Evolutionary conservation across 2,797 vertebrate species (phyloP).

Genomic region (Pyrocephalus nanus): DNA sequence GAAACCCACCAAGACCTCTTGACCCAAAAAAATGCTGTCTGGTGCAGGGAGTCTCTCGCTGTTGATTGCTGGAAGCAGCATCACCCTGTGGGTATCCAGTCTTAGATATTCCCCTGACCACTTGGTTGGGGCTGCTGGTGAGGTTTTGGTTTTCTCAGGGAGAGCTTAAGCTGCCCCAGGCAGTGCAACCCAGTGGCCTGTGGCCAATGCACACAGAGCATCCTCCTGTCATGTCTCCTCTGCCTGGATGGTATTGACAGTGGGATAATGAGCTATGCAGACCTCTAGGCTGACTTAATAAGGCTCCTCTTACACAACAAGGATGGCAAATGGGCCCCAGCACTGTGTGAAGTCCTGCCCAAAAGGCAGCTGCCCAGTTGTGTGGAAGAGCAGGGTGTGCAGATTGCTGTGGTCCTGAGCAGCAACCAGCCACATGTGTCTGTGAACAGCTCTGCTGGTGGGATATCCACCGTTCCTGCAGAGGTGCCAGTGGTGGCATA

Average conservation of each 20-base stretch:
- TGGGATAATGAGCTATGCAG: background rate
- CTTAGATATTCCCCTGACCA: background rate
- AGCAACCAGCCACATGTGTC: background rate
- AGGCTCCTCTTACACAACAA: background rate
- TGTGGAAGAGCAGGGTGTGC: background rate
- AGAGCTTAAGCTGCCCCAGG: background rate
- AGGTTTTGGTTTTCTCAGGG: background rate
- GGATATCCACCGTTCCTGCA: background rate
- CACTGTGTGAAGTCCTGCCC: background rate
- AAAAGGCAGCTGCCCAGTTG: background rate
- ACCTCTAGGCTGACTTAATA: background rate
- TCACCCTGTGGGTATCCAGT: background rate
- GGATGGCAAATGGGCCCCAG: background rate
- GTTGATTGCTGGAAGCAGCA: background rate
- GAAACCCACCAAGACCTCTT: background rate
- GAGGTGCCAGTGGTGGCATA: background rate
- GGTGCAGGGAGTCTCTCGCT: background rate
- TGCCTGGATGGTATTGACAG: background rate
- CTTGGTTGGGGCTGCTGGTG: background rate
- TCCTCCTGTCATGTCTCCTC: background rate
- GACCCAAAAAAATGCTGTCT: background rate
- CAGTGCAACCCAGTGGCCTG: background rate
- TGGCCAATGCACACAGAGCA: accelerated
- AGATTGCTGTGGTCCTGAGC: accelerated
- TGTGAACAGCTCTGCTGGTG: background rate